These are phyloP conservation scores for Balaeniceps rex DNA, from an alignment of 2,113 vertebrate genomes.

Conservation along the genomic window DNA sequence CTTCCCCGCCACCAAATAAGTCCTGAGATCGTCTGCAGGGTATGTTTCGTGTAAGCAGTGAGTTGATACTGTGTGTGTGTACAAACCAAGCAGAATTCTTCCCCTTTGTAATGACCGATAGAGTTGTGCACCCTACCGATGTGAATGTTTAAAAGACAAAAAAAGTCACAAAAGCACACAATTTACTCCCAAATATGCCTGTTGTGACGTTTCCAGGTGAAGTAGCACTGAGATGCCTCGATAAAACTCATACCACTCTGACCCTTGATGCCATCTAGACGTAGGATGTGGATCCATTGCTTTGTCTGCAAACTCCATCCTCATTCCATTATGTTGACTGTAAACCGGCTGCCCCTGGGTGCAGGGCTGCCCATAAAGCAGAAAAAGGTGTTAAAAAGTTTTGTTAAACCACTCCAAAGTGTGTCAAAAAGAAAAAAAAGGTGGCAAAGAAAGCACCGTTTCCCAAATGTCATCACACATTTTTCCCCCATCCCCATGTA, in stretches of 20 bases:
- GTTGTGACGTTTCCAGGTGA: constrained; percentile 40
- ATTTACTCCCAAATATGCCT: constrained; percentile 25
- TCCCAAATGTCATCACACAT: constrained; percentile 14
- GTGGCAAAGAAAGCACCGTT: constrained; percentile 33
- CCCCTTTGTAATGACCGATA: neutral
- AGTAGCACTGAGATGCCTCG: constrained; percentile 6
- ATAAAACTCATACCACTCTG: neutral
- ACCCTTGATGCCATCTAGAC: neutral
- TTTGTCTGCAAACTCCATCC: constrained; percentile 43
- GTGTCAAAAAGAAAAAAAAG: neutral
- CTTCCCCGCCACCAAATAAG: neutral
- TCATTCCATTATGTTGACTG: constrained; percentile 7
- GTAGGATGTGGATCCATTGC: neutral
- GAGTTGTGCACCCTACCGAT: neutral
- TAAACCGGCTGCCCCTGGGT: neutral
- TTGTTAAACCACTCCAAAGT: neutral
- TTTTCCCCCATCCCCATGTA: neutral
- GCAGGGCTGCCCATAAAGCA: neutral
- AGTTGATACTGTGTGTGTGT: neutral
- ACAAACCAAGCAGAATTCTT: neutral
- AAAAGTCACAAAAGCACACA: neutral
- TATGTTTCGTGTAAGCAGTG: neutral
- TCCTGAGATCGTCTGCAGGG: neutral
- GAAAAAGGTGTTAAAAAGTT: neutral
- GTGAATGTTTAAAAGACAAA: neutral